Base-by-base conservation (phyloP, 2,113 vertebrate species). In the Takifugu bimaculatus region DNA sequence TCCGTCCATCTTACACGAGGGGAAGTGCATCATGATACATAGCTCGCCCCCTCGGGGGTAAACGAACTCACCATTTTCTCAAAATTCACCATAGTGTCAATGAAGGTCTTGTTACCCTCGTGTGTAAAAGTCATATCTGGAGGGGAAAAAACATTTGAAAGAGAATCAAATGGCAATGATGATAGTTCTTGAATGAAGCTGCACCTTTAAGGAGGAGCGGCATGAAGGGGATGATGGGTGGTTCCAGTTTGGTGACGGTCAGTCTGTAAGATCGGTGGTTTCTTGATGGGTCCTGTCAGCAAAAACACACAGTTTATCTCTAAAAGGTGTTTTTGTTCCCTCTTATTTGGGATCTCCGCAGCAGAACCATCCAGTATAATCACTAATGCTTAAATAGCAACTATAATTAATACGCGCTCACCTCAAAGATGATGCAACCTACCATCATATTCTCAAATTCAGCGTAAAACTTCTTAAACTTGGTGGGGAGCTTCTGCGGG, bases 401-500 rank as follows among this genome's bases (percentile, higher is more conserved):
- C 35, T 10, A 39, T 9, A 39, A 39, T 39, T 0, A 35, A 35
- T 15, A 13, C 3, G 45, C 11, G 11, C 15, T 47, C 6, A 55
- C 28, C 2, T 1, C 2, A 35, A 25, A 35, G 51, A 20, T 28
- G 14, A 26, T 4, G 6, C 12, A 57, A 91, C 93, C 94, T 79
- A 98, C 96, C 93, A 99, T 95, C 93, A 97, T 93, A 90, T 92
- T 97, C 90, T 99, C 96, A 93, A 99, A 99, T 84, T 99, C 96
- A 1, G 95, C 93, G 55, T 98, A 98, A 89, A 99, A 98, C 92
- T 98, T 99, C 91, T 97, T 99, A 86, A 99, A 99, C 90, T 99
- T 99, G 91, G 95, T 95, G 65, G 96, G 96, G 71, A 99, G 95
- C 92, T 98, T 99, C 96, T 99, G 91, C 77, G 84, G 86, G 15